Evolutionary conservation across 2,888 invertebrate genomes (phyloP).

Genomic region (Margaritifera margaritifera): DNA sequence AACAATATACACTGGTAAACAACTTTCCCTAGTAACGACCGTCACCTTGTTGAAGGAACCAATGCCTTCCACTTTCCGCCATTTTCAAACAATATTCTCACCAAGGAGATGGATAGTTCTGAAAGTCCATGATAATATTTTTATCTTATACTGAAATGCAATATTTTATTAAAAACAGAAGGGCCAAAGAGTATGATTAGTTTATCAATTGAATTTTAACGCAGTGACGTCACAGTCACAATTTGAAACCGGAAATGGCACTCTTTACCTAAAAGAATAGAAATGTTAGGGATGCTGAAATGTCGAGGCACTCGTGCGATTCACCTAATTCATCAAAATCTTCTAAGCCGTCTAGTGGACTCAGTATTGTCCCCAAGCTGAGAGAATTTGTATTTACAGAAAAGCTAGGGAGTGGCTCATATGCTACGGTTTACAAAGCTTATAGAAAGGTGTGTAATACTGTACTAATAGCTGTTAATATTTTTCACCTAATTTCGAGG

Average conservation of each 20-base stretch:
- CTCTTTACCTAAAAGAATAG: not conserved
- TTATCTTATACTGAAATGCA: not conserved
- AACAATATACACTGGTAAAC: conserved; percentile 14
- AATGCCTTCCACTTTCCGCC: conserved; percentile 20
- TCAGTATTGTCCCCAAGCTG: conserved; percentile 42
- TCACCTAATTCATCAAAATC: conserved; percentile 12
- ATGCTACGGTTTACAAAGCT: conserved; percentile 89
- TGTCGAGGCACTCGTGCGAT: conserved; percentile 25
- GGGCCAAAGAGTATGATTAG: too few relatives aligned
- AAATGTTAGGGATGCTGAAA: conserved; percentile 14
- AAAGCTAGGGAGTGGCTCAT: conserved; percentile 85
- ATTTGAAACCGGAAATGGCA: not conserved
- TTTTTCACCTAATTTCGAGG: conserved; percentile 2
- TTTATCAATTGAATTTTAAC: too few relatives aligned
- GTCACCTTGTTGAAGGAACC: too few relatives aligned
- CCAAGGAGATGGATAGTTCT: conserved; percentile 1
- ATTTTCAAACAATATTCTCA: conserved; percentile 40
- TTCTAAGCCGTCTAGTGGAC: conserved; percentile 4
- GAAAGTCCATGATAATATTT: not conserved
- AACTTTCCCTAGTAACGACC: conserved; percentile 27
- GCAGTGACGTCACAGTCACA: not conserved
- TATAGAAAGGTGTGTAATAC: conserved; percentile 77
- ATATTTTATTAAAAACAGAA: too few relatives aligned
- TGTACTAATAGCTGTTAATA: not conserved
- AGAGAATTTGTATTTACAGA: conserved; percentile 69